Conservation (phyloP, 2,797 vertebrate genomes). For the Megalops cyprinoides region DNA sequence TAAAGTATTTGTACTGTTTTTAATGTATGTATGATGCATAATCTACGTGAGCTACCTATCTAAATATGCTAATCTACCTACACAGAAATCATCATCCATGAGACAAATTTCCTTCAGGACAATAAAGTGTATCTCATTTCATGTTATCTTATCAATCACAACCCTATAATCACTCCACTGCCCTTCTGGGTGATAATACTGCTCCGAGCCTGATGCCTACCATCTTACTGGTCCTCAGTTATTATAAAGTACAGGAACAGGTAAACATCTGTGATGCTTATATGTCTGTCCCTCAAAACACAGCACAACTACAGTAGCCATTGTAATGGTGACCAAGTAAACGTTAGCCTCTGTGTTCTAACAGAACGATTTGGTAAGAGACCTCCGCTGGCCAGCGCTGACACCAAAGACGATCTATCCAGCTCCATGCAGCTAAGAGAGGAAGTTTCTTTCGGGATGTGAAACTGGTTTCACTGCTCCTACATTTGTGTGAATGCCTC, state of each 20-base stretch:
- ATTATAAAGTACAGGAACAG: neutral
- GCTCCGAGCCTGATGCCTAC: too few species aligned
- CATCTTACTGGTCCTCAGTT: neutral
- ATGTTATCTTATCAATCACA: too few species aligned
- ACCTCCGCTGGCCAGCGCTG: neutral
- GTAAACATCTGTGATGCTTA: neutral
- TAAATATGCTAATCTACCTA: too few species aligned
- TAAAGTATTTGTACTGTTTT: too few species aligned
- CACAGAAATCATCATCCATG: too few species aligned
- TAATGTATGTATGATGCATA: too few species aligned
- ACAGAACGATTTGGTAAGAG: neutral
- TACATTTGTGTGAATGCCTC: neutral
- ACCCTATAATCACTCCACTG: too few species aligned
- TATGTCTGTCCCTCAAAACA: neutral
- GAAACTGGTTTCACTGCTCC: constrained; percentile 11
- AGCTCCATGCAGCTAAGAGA: neutral
- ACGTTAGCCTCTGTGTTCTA: neutral
- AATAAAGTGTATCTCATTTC: too few species aligned
- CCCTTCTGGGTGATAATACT: too few species aligned
- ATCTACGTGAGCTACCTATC: too few species aligned
- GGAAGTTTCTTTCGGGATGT: neutral
- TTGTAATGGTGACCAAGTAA: neutral
- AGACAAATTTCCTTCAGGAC: too few species aligned
- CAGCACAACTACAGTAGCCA: neutral
- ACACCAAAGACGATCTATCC: neutral